Evolutionary conservation across 2,797 vertebrate species (phyloP).

Genomic region (Gymnothorax javanicus): DNA sequence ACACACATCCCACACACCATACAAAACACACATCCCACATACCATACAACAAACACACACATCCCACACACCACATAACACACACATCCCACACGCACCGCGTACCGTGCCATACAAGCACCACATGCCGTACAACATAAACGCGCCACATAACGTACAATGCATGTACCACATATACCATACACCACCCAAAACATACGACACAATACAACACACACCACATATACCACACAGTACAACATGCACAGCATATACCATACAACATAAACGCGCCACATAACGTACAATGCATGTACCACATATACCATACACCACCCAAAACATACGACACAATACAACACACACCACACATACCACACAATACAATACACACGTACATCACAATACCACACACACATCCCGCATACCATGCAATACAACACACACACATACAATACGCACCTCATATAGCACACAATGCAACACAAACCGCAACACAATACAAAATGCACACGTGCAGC

Average conservation of each 20-base stretch:
- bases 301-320: background rate
- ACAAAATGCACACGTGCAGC: background rate
- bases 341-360: background rate
- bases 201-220: background rate
- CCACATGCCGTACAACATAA: background rate
- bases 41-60: background rate
- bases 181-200: background rate
- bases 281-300: background rate
- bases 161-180: background rate
- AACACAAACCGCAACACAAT: background rate
- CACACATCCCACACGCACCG: background rate
- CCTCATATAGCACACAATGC: background rate
- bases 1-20: background rate
- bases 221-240: background rate
- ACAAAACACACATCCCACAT: background rate
- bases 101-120: background rate
- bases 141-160: background rate
- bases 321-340: background rate
- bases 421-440: background rate
- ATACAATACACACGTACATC: background rate
- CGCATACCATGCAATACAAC: background rate
- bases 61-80: background rate
- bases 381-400: no score
- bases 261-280: background rate
- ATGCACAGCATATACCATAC: background rate